Base-by-base conservation (phyloP, 2,888 invertebrate species). In the Eumerus sabulonum region DNA sequence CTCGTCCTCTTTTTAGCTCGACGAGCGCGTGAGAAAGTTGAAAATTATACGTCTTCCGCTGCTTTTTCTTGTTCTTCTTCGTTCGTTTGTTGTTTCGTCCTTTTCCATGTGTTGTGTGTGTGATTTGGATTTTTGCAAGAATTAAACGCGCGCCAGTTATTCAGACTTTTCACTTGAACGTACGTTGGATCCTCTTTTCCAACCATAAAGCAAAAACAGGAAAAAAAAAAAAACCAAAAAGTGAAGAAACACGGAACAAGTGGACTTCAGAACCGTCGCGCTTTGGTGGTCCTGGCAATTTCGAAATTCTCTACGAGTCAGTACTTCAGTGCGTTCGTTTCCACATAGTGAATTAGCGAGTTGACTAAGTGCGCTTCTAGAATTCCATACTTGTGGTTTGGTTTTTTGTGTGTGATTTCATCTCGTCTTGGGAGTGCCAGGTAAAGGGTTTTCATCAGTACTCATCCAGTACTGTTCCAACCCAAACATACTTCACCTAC, bases 1-100 rank as follows among this genome's bases (percentile, higher is more conserved):
- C 50, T 47, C 9, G 9, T 50, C n/a, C 9, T 35, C 9, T 36
- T 56, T 48, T 48, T 36, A 27, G 53, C 27, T 27, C 27, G 7
- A 27, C 27, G 27, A 27, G 67, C 57, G 62, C 72, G 72, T 72
- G 62, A 63, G 62, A 77, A 72, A 60, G 27, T 66, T 62, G 44
- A 54, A 59, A 68, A 54, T 67, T 57, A 11, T 51, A 63, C 13
- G 36, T 36, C 36, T 56, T 64, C 50, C 64, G 63, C 4, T 12
- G 44, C 9, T 60, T 36, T 27, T 57, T 56, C 14, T 42, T 9
- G 11, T 16, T 35, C 13, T 54, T 16, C 9, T 45, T 53, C 16
- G 7, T 27, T 27, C 27, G 27, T 27, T 27, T 27, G 27, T 27
- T 27, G 27, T 27, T 27, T 27, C 3, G 27, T 27, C 7, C 2